Evolutionary conservation across 2,888 invertebrate genomes (phyloP), one percentile per base, ranked within the genome.

Genomic region (Diloba caeruleocephala): DNA sequence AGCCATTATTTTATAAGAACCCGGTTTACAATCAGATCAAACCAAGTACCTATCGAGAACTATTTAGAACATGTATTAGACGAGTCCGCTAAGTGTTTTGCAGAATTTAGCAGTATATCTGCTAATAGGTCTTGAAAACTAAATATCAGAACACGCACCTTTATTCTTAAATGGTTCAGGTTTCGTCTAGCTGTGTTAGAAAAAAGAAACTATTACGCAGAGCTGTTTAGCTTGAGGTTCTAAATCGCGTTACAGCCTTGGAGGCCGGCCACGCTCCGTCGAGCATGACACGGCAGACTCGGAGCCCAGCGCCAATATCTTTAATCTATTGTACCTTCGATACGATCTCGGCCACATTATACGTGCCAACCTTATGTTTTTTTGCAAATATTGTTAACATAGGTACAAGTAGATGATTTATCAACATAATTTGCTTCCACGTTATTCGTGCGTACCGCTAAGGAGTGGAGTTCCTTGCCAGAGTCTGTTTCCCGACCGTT

Each of bases 221-320:
- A 77, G 71, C 78, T 78, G 75, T 81, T 81, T 80, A 78, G 79
- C 76, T 79, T 72, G 65, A 71, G 77, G 67, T 70, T 81, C 72
- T 83, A 86, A 89, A 88, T 84, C 81, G 88, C 80, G 84, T 84
- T 86, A 81, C 82, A 89, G 84, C 92, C 92, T 92, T 92, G 90
- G 86, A 86, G 84, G 87, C 81, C 81, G 79, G 83, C 73, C 82
- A 89, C 82, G 92, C 90, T 91, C 70, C 72, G 85, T 61, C 75
- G 82, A 89, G 90, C 92, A 76, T 90, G 89, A 89, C 90, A 84
- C 77, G 78, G 78, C 84, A 77, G 77, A 78, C 21, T 21, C 21
- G 71, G 73, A 73, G 75, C 79, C 81, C 81, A 78, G 56, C 81
- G 81, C 81, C 86, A 81, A 88, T 89, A 85, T 84, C 88, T 89